Conservation (phyloP, 1,140 invertebrate species). For the Eurosta solidaginis region DNA sequence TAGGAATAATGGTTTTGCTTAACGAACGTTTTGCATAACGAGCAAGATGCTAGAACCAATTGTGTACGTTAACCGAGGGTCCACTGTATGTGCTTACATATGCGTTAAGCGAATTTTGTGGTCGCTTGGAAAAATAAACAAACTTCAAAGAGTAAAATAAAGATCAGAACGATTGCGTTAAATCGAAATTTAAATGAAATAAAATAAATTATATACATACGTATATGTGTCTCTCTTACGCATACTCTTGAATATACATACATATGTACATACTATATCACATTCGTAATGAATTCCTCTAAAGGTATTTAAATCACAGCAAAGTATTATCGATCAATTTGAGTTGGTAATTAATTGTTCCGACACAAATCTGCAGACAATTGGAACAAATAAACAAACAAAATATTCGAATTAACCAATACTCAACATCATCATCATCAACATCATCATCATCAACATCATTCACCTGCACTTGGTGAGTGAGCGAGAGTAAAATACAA, state of each 20-base stretch:
- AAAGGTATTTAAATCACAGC: background rate
- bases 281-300: background rate
- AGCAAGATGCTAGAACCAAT: no score
- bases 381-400: slow-evolving; percentile 26
- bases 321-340: slow-evolving; percentile 24
- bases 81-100: no score
- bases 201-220: background rate
- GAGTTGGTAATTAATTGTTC: slow-evolving; percentile 36
- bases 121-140: slow-evolving; percentile 4
- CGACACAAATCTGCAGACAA: slow-evolving; percentile 27
- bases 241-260: background rate
- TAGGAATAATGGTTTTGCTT: no score
- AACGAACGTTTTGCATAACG: no score
- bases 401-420: slow-evolving; percentile 6
- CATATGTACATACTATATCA: background rate
- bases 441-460: slow-evolving; percentile 24
- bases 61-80: no score
- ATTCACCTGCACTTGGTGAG: background rate
- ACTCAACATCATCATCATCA: slow-evolving; percentile 26
- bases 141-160: background rate
- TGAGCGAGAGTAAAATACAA: background rate
- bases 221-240: background rate
- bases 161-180: slow-evolving; percentile 8
- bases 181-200: slow-evolving; percentile 10
- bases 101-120: background rate